Conservation (phyloP, 2,888 invertebrate species). For the Drosophila flavopinicola region DNA sequence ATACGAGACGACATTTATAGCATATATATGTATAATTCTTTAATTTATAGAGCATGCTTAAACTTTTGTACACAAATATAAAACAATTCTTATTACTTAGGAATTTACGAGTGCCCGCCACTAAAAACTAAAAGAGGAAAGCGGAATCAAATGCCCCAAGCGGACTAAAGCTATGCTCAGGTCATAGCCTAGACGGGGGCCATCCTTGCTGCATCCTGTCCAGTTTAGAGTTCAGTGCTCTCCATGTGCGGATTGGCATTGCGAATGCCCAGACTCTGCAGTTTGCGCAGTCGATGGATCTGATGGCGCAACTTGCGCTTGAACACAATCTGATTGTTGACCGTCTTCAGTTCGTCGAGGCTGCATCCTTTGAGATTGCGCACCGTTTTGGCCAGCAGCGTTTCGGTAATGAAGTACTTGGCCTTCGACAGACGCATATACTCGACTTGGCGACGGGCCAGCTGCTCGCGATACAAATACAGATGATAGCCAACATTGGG, state of each 20-base stretch:
- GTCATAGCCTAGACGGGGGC: conserved; percentile 9
- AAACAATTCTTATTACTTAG: too few species aligned
- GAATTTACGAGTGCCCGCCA: conserved; percentile 39
- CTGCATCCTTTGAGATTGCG: conserved; percentile 63
- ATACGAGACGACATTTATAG: too few species aligned
- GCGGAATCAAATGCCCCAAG: background rate
- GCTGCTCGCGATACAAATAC: conserved; percentile 67
- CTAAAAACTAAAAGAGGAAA: conserved; percentile 32
- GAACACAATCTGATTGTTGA: conserved; percentile 69
- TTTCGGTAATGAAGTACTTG: conserved; percentile 71
- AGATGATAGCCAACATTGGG: conserved; percentile 66
- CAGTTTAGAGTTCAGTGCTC: conserved; percentile 59
- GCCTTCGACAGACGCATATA: conserved; percentile 66
- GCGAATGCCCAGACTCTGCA: conserved; percentile 60
- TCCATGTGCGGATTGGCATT: conserved; percentile 71
- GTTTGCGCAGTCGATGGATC: conserved; percentile 60
- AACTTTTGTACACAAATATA: too few species aligned
- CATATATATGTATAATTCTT: too few species aligned
- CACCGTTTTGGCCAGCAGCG: conserved; percentile 63
- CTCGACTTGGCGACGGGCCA: conserved; percentile 64
- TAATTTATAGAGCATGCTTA: too few species aligned
- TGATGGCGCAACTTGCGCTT: conserved; percentile 66
- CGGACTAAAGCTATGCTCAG: conserved; percentile 6
- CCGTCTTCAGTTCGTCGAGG: conserved; percentile 64
- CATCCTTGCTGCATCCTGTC: background rate